Evolutionary conservation across 1,140 invertebrate genomes (phyloP), one percentile per base, ranked within the genome.

Genomic region (Metopolophium dirhodum): DNA sequence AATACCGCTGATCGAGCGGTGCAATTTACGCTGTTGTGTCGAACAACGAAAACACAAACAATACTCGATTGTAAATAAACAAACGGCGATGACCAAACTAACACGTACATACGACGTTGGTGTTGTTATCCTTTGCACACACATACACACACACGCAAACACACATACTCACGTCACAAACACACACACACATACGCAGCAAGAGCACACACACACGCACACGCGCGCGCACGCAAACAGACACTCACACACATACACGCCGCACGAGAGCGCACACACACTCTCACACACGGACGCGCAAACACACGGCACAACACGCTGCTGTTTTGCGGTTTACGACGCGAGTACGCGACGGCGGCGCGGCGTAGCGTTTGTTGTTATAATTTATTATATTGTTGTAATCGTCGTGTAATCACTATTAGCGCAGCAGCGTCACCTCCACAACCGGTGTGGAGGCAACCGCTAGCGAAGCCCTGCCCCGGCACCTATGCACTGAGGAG

Each of bases 241-340:
- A 83, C 41, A 47, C 41, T 1, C 18, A 30, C 45, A n/a, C 86
- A 47, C 22, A 85, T 37, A 26, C 18, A 47, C 23, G 9, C 7
- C 35, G 26, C 41, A 45, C 35, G 4, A 37, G 7, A 8, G 45
- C 83, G 11, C 23, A 49, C 85, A 49, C 85, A 85, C 86, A 8
- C 94, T 11, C 41, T 14, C 47, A 88, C 41, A 30, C 41, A 45
- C 35, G 37, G 1, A 45, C 41, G 23, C 23, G 45, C 83, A 14
- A 23, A 49, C 86, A n/a, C 86, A 45, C 87, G 8, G 47, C 47
- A 88, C 30, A 49, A 35, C 87, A 88, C 87, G 30, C 87, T 87
- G 86, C 45, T 49, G 86, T n/a, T 49, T 88, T 88, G 86, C 45
- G 47, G 47, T 88, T 88, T 49, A 88, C 45, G 86, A n/a, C n/a